phyloP scores from a whole-genome alignment of 2,113 vertebrate genomes.

The Chamaea fasciata region DNA sequence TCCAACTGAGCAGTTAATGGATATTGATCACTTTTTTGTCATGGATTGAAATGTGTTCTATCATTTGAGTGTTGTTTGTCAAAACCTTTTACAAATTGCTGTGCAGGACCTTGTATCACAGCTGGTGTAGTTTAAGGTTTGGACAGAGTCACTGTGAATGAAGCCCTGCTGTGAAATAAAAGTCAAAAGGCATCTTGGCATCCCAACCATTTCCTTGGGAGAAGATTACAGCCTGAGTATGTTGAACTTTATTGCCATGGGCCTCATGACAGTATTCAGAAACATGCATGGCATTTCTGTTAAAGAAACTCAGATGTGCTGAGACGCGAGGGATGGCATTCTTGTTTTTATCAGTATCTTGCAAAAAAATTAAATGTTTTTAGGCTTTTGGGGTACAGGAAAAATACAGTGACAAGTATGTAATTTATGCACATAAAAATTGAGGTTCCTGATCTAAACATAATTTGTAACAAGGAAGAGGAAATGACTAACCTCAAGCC shows the following conservation, averaged over 20 bases:
- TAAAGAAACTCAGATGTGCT: conserved; percentile 86
- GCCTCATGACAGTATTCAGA: conserved; percentile 85
- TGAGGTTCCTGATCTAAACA: not conserved
- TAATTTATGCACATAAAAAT: not conserved
- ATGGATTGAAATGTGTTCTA: conserved; percentile 28
- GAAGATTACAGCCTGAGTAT: conserved; percentile 88
- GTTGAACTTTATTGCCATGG: conserved; percentile 86
- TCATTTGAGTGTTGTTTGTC: conserved; percentile 63
- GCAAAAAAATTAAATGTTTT: not conserved
- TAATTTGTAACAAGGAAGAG: not conserved
- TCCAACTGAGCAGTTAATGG: conserved; percentile 39
- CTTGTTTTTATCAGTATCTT: conserved; percentile 65
- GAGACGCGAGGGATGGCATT: conserved; percentile 70
- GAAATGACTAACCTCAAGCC: not conserved
- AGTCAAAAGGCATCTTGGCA: conserved; percentile 89
- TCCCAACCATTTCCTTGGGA: conserved; percentile 95
- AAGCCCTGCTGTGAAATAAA: conserved; percentile 87
- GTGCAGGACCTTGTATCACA: conserved; percentile 70
- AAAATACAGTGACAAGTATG: not conserved
- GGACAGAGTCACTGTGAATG: conserved; percentile 77
- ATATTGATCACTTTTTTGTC: conserved; percentile 58
- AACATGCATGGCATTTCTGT: conserved; percentile 83
- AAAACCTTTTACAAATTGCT: conserved; percentile 70
- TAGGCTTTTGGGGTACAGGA: not conserved
- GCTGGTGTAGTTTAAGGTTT: conserved; percentile 83